Percentiles rank a stretch among this genome's conserved stretches.
phyloP scores from a whole-genome alignment of 1,140 invertebrate genomes.

The Caenorhabditis inopinata region DNA sequence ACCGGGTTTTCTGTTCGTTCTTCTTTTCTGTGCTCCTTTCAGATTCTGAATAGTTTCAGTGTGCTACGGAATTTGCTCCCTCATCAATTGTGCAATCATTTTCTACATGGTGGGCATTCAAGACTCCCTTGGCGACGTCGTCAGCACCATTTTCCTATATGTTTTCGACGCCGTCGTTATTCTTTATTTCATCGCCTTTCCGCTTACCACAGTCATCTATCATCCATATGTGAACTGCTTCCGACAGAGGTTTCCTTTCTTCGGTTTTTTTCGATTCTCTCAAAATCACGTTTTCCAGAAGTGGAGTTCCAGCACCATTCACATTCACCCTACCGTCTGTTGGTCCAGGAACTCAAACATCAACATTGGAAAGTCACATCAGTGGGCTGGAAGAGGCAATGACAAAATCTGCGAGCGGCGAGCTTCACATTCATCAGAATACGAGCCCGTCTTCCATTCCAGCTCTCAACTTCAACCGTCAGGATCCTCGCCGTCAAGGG shows the following conservation, averaged over 20 bases:
- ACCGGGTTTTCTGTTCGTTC: slow-evolving; percentile 35
- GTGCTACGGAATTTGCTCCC: slow-evolving; percentile 45
- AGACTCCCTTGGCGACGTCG: slow-evolving; percentile 42
- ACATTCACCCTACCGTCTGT: not conserved
- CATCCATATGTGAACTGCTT: slow-evolving; percentile 44
- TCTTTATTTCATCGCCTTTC: slow-evolving; percentile 45
- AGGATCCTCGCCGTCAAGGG: slow-evolving; percentile 4
- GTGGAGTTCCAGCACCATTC: not conserved
- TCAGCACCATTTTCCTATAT: slow-evolving; percentile 37
- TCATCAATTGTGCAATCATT: slow-evolving; percentile 45
- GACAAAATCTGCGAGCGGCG: not conserved
- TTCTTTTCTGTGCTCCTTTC: not conserved
- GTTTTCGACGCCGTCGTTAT: slow-evolving; percentile 45
- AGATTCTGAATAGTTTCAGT: not conserved
- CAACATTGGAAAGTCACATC: slow-evolving; percentile 27
- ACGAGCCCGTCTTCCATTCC: not conserved
- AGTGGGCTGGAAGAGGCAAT: slow-evolving; percentile 29
- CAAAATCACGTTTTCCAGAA: too few relatives aligned
- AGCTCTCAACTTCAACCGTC: not conserved
- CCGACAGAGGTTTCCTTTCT: not conserved
- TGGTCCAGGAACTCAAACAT: slow-evolving; percentile 26
- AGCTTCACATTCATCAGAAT: not conserved
- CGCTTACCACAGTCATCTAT: slow-evolving; percentile 44
- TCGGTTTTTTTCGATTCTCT: too few relatives aligned
- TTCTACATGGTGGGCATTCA: slow-evolving; percentile 48